Evolutionary conservation across 1,140 invertebrate genomes (phyloP).

Genomic region (Aphaenogaster floridana): DNA sequence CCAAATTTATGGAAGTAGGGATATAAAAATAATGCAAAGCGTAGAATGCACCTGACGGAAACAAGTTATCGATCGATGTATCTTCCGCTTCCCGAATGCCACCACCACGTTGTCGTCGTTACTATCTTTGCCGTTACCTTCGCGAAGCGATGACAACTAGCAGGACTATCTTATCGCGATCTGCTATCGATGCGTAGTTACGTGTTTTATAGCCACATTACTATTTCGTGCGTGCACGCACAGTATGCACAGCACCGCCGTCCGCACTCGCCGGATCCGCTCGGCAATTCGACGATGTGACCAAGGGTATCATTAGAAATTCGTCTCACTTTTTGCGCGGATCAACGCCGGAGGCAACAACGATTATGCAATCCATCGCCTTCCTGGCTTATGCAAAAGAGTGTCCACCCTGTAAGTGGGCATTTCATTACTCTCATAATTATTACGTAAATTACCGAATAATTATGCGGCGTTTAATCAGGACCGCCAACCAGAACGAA

Average conservation of each 20-base stretch:
- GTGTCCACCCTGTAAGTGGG: neutral
- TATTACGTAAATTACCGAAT: conserved; percentile 63
- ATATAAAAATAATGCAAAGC: neutral
- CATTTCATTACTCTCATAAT: conserved; percentile 65
- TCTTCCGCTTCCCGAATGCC: neutral
- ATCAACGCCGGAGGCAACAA: conserved; percentile 51
- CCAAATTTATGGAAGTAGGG: neutral
- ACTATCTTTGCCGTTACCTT: conserved; percentile 3
- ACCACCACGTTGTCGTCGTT: neutral
- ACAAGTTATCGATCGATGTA: conserved; percentile 14
- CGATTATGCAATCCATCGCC: conserved; percentile 34
- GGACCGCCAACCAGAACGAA: conserved; percentile 23
- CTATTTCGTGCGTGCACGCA: conserved; percentile 1
- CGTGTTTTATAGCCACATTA: conserved; percentile 53
- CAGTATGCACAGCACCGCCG: neutral
- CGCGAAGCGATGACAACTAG: conserved; percentile 68
- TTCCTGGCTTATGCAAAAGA: conserved; percentile 49
- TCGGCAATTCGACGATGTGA: conserved; percentile 20
- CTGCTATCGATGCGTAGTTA: conserved; percentile 65
- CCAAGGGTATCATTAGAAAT: conserved; percentile 64
- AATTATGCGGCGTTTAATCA: conserved; percentile 39
- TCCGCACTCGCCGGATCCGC: conserved; percentile 14
- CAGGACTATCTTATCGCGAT: conserved; percentile 70
- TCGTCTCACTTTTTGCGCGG: conserved; percentile 67
- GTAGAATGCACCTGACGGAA: neutral